Evolutionary conservation across 2,797 vertebrate species (phyloP), one percentile per base, ranked within the genome.

Genomic region (Enteromius viviparus): DNA sequence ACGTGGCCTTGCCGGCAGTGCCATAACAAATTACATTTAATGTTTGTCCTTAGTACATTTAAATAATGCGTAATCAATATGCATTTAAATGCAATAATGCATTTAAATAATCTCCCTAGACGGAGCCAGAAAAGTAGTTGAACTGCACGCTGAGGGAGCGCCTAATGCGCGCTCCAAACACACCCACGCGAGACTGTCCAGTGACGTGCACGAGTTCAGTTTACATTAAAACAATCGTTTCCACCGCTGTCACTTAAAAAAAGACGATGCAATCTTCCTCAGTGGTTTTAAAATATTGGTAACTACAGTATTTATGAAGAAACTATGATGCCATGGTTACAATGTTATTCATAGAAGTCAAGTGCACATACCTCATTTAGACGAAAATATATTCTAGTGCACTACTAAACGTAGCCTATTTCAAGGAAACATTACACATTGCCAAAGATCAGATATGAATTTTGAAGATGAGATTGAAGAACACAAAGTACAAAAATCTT

Each of bases 11-110:
- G 62, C 87, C 0, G 11, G 78, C 71, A 77, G 66, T 6, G 74
- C 89, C 77, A 47, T 85, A 66, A 64, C 19, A 87, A 53, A 34
- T 9, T 42, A 1, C 10, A n/a, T 82, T 76, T 42, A 76, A 40
- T 29, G 29, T 3, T n/a, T 45, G n/a, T 55, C 3, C 32, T n/a
- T 15, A 51, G 60, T 29, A 53, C 45, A 66, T 55, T 78, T 70
- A 49, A 17, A 75, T 21, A 3, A 42, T 74, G 21, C 1, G n/a
- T 26, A 26, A 26, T 26, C 26, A 26, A 26, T 26, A 26, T 26
- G 26, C 26, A 26, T 26, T 26, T 26, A 26, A 26, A 26, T 26
- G 26, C 26, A 26, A 26, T 26, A 26, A 26, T 26, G 26, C 26
- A 26, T 26, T 26, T 26, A 26, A 26, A 26, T 26, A 26, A 26